Base-by-base conservation (phyloP, 2,797 vertebrate species). In the Tadarida brasiliensis region DNA sequence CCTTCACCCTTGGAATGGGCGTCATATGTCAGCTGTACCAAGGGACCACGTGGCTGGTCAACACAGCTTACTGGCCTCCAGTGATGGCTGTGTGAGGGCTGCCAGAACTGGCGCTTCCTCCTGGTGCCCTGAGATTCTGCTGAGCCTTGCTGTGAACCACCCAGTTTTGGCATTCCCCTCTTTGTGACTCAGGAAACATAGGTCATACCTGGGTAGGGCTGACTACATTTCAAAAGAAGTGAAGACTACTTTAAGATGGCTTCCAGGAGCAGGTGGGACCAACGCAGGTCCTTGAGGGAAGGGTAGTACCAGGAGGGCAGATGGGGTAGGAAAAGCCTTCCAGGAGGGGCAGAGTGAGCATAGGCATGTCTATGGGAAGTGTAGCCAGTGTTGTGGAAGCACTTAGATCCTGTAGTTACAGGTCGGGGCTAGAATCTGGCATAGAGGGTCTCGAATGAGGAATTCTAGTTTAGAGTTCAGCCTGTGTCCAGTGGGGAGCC, bases 41-140 rank as follows among this genome's bases (percentile, higher is more conserved):
- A 4, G 54, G 35, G 82, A 10, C 39, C 35, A 0, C 0, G 0
- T 17, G 1, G 17, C 22, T 14, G 11, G 26, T 77, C 7, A 2
- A 1, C 0, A 0, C 14, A 26, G 26, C n/a, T 71, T 30, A 2
- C 1, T 9, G 35, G 28, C 49, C 44, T 83, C 19, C 47, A 5
- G 14, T 26, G 11, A 33, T 35, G 24, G 49, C 54, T 35, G 0
- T 2, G 51, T 65, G 10, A 1, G 0, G 47, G 19, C 17, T 57
- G 5, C 9, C 8, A 15, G 30, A 89, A 59, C 51, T 2, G 0
- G 0, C 8, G 30, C 17, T 59, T 74, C 26, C 26, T n/a, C 1
- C 3, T 54, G 20, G 26, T 1, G 14, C 8, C 49, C 44, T 12
- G 19, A 65, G n/a, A 35, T 16, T 49, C 12, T 24, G 4, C 8